These are phyloP conservation scores for Chanos chanos DNA, from an alignment of 2,797 vertebrate species.

Conservation along the genomic window DNA sequence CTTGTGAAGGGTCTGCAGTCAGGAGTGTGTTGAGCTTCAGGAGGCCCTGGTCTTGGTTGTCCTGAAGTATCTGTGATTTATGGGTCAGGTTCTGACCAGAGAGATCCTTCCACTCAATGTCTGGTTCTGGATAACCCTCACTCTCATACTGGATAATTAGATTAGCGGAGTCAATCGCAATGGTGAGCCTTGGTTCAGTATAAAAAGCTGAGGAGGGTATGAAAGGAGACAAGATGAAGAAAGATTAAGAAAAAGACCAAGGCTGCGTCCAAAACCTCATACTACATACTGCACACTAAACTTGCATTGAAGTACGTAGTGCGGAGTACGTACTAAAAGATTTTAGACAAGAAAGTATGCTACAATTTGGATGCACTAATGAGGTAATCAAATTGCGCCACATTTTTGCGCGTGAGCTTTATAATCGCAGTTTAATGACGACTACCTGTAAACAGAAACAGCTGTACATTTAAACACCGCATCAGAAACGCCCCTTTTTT, in stretches of 20 bases:
- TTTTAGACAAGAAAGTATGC: too few relatives aligned
- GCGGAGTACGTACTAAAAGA: too few relatives aligned
- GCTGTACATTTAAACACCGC: too few relatives aligned
- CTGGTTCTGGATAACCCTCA: constrained; percentile 41
- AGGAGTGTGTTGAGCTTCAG: background rate
- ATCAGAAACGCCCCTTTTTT: too few relatives aligned
- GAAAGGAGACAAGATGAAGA: background rate
- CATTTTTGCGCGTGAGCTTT: too few relatives aligned
- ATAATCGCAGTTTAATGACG: too few relatives aligned
- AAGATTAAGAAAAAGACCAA: background rate
- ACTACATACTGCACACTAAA: too few relatives aligned
- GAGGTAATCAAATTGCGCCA: too few relatives aligned
- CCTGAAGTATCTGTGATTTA: background rate
- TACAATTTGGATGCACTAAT: too few relatives aligned
- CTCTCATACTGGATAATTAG: constrained; percentile 28
- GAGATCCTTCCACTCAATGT: constrained; percentile 33
- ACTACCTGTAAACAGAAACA: too few relatives aligned
- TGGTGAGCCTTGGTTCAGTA: constrained; percentile 41
- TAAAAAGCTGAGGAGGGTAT: constrained; percentile 36
- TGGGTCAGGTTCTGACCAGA: constrained; percentile 11
- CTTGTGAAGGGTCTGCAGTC: constrained; percentile 3
- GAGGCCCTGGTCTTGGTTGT: constrained; percentile 27
- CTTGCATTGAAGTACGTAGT: too few relatives aligned
- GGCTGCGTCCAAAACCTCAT: too few relatives aligned
- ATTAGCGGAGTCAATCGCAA: background rate